phyloP scores from a whole-genome alignment of 2,888 invertebrate genomes.

The Bombylius discolor region DNA sequence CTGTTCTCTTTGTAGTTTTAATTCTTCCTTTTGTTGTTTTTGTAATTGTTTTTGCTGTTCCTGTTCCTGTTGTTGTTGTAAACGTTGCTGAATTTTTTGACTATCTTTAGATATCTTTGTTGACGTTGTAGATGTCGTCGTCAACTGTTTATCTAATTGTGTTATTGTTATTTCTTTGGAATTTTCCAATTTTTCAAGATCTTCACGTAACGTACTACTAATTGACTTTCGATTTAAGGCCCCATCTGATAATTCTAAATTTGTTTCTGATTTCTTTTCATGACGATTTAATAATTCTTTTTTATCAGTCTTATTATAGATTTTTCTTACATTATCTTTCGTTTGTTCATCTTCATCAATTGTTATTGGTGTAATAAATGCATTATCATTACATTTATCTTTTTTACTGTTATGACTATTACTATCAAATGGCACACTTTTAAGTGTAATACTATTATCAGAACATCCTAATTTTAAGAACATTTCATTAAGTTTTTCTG shows the following conservation, averaged over 20 bases:
- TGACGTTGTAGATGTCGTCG: background rate
- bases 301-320: too few species aligned
- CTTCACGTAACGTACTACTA: too few species aligned
- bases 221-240: too few species aligned
- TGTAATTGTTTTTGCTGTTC: background rate
- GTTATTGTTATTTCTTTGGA: background rate
- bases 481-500: slow-evolving; percentile 24
- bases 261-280: too few species aligned
- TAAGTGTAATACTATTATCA: slow-evolving; percentile 23
- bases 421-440: slow-evolving; percentile 29
- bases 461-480: slow-evolving; percentile 28
- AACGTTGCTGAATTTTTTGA: background rate
- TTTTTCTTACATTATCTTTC: too few species aligned
- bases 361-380: too few species aligned
- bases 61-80: background rate
- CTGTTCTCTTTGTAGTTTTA: too few species aligned
- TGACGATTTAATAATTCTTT: too few species aligned
- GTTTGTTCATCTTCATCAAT: too few species aligned
- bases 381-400: background rate
- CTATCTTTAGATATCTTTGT: too few species aligned
- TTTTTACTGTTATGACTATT: background rate
- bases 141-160: background rate
- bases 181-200: too few species aligned
- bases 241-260: too few species aligned
- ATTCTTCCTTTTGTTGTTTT: background rate